Conservation (phyloP, 1,140 invertebrate genomes). For the Druon quercuslanigerum region DNA sequence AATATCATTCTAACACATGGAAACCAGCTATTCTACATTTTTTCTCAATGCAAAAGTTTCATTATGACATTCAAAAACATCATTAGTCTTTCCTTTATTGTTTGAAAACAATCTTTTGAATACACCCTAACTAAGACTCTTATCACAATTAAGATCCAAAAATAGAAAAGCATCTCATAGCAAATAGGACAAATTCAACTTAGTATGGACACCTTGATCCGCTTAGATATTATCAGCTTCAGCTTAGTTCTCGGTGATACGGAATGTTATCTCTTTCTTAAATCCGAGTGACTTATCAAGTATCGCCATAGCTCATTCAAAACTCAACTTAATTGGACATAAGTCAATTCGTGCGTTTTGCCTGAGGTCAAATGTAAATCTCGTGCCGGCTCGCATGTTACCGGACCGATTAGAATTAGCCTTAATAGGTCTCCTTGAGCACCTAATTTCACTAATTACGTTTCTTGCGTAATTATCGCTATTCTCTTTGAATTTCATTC, state of each 20-base stretch:
- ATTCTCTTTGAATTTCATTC: neutral
- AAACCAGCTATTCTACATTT: neutral
- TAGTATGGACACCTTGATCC: too few relatives aligned
- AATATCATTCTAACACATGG: conserved; percentile 1
- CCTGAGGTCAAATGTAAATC: too few relatives aligned
- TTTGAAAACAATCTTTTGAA: too few relatives aligned
- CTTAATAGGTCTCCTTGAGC: conserved; percentile 44
- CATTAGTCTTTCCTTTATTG: neutral
- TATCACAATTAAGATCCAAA: too few relatives aligned
- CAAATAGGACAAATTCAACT: too few relatives aligned
- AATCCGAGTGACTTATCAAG: too few relatives aligned
- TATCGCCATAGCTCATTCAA: neutral
- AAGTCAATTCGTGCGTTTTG: neutral
- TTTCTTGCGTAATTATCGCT: conserved; percentile 34
- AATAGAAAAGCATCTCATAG: too few relatives aligned
- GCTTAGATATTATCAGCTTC: too few relatives aligned
- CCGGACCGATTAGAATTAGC: conserved; percentile 47
- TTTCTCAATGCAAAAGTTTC: neutral
- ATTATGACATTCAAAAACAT: neutral
- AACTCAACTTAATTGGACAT: neutral
- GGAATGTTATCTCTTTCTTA: too few relatives aligned
- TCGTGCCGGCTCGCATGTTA: neutral
- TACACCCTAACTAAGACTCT: too few relatives aligned
- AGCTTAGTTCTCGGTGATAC: too few relatives aligned
- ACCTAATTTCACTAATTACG: conserved; percentile 49